phyloP scores from a whole-genome alignment of 92 coral and sea anemone species.

The Chrysogorgia sp. region DNA sequence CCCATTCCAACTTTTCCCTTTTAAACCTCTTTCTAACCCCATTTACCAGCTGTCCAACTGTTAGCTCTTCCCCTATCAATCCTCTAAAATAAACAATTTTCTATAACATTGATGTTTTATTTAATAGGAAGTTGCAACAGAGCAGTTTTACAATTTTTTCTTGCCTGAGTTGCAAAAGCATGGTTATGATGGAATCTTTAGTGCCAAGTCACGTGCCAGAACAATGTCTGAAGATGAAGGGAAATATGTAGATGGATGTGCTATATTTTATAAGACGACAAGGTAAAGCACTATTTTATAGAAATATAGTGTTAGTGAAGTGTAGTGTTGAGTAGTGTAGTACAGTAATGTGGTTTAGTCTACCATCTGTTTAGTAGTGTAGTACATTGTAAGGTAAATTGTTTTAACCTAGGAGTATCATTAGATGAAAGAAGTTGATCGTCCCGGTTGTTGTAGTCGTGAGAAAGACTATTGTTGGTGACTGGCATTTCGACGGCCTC shows the following conservation, averaged over 20 bases:
- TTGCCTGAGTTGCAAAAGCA: constrained; percentile 87
- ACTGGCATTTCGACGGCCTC: too few relatives aligned
- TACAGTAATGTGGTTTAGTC: too few relatives aligned
- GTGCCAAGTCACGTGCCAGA: constrained; percentile 96
- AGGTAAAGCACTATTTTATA: constrained; percentile 60
- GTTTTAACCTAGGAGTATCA: too few relatives aligned
- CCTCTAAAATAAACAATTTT: not conserved
- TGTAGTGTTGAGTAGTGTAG: not conserved
- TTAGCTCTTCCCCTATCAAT: too few relatives aligned
- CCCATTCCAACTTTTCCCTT: too few relatives aligned
- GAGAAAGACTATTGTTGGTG: too few relatives aligned
- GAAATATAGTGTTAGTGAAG: not conserved
- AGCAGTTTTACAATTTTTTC: constrained; percentile 84
- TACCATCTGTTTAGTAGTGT: too few relatives aligned
- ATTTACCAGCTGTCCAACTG: too few relatives aligned
- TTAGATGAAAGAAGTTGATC: too few relatives aligned
- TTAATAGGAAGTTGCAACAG: constrained; percentile 92
- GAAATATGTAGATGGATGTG: constrained; percentile 99
- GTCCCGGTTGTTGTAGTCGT: too few relatives aligned
- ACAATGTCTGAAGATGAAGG: constrained; percentile 98
- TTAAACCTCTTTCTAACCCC: too few relatives aligned
- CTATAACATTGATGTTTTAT: not conserved
- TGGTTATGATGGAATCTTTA: constrained; percentile 96
- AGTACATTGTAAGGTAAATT: too few relatives aligned
- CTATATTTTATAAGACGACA: constrained; percentile 89